These are phyloP conservation scores for Macrophya alboannulata DNA, from an alignment of 2,888 invertebrate species.

Conservation along the genomic window DNA sequence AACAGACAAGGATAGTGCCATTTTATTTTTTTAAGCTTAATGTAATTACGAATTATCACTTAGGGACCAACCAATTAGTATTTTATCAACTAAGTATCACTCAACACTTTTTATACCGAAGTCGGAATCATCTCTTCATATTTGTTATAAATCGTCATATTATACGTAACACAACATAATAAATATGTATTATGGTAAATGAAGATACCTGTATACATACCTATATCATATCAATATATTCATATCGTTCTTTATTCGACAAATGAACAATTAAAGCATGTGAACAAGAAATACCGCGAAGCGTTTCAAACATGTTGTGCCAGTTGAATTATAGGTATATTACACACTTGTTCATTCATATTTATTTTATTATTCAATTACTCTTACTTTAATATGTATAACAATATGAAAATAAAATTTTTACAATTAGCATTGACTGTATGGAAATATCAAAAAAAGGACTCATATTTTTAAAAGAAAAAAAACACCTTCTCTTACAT, in stretches of 20 bases:
- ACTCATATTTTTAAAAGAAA: background rate
- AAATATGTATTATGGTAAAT: conserved; percentile 29
- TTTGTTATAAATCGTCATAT: conserved; percentile 60
- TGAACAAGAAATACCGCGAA: background rate
- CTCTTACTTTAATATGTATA: conserved; percentile 1
- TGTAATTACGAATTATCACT: conserved; percentile 60
- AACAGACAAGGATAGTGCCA: conserved; percentile 64
- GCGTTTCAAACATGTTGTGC: background rate
- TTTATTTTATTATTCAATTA: conserved; percentile 20
- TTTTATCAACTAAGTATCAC: conserved; percentile 53
- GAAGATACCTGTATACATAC: background rate
- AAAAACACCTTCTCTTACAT: background rate
- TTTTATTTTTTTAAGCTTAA: conserved; percentile 64
- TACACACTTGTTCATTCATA: background rate
- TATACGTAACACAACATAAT: conserved; percentile 63
- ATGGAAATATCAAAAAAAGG: conserved; percentile 4
- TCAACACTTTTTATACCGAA: conserved; percentile 59
- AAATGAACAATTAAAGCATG: conserved; percentile 13
- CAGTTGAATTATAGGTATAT: conserved; percentile 27
- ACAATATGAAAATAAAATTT: conserved; percentile 15
- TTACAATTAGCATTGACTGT: conserved; percentile 30
- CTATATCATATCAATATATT: conserved; percentile 42
- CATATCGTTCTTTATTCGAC: conserved; percentile 32
- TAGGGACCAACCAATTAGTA: conserved; percentile 65
- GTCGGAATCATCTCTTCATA: conserved; percentile 31